phyloP scores from a whole-genome alignment of 1,140 invertebrate genomes.

The Sesamia nonagrioides region DNA sequence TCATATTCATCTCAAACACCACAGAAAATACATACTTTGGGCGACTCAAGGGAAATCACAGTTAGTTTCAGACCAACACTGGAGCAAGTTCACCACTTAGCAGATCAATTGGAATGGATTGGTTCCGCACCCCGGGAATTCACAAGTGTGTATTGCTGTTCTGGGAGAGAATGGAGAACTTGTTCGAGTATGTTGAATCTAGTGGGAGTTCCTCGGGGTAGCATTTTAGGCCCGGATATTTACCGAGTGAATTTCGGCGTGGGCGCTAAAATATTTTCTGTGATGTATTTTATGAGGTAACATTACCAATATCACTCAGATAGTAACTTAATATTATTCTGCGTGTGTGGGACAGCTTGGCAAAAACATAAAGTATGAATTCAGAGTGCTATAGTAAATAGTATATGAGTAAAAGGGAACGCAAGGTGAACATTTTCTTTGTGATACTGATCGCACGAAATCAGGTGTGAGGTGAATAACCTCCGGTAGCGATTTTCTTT shows the following conservation, averaged over 20 bases:
- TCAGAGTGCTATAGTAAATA: too few species aligned
- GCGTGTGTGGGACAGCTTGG: too few species aligned
- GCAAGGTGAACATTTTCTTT: too few species aligned
- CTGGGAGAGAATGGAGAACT: not conserved
- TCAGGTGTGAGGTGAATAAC: too few species aligned
- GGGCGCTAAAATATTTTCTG: not conserved
- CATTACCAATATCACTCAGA: too few species aligned
- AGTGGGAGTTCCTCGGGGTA: slow-evolving; percentile 9
- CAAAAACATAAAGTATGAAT: too few species aligned
- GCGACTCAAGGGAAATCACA: slow-evolving; percentile 40
- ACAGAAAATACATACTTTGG: not conserved
- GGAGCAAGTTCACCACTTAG: slow-evolving; percentile 43
- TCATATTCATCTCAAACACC: slow-evolving; percentile 13
- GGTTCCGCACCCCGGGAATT: slow-evolving; percentile 31
- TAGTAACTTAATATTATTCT: too few species aligned
- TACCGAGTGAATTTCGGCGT: not conserved
- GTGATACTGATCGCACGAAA: too few species aligned
- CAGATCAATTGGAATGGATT: slow-evolving; percentile 44
- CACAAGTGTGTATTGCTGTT: slow-evolving; percentile 27
- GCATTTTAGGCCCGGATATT: slow-evolving; percentile 14
- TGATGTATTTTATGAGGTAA: not conserved
- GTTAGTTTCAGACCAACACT: slow-evolving; percentile 10
- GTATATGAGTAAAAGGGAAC: too few species aligned
- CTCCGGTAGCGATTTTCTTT: too few species aligned
- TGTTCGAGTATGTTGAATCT: slow-evolving; percentile 17